Evolutionary conservation across 2,113 vertebrate species (phyloP).

Genomic region (Castor canadensis): DNA sequence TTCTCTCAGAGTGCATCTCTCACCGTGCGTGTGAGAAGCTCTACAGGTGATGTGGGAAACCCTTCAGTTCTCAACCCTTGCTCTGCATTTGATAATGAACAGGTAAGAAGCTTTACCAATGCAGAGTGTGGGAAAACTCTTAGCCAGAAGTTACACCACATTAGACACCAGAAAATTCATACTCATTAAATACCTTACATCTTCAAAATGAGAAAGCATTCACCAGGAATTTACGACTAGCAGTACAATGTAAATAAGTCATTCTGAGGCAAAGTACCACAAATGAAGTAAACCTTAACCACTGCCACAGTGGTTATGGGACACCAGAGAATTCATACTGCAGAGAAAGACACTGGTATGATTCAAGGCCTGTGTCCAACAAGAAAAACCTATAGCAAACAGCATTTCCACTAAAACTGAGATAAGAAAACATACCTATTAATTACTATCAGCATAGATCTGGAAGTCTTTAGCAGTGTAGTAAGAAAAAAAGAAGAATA

Average conservation of each 20-base stretch:
- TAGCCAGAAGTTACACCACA: slow-evolving; percentile 73
- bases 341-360: slow-evolving; percentile 16
- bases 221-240: background rate
- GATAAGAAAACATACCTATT: background rate
- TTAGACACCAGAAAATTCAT: slow-evolving; percentile 77
- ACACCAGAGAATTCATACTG: background rate
- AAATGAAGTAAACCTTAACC: slow-evolving; percentile 16
- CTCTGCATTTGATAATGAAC: slow-evolving; percentile 77
- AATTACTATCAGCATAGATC: background rate
- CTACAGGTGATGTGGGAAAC: slow-evolving; percentile 76
- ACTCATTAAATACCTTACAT: slow-evolving; percentile 62
- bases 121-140: slow-evolving; percentile 78
- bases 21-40: slow-evolving; percentile 76
- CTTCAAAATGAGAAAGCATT: background rate
- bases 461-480: background rate
- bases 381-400: background rate
- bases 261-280: background rate
- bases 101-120: slow-evolving; percentile 77
- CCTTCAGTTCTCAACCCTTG: slow-evolving; percentile 76
- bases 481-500: background rate
- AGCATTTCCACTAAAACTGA: background rate
- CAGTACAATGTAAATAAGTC: background rate
- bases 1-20: slow-evolving; percentile 78
- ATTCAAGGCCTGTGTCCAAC: background rate
- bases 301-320: background rate